A percentile compares a stretch with the other conserved stretches of the same genome.
phyloP scores from a whole-genome alignment of 2,888 invertebrate species.

The Drosophila cracens region DNA sequence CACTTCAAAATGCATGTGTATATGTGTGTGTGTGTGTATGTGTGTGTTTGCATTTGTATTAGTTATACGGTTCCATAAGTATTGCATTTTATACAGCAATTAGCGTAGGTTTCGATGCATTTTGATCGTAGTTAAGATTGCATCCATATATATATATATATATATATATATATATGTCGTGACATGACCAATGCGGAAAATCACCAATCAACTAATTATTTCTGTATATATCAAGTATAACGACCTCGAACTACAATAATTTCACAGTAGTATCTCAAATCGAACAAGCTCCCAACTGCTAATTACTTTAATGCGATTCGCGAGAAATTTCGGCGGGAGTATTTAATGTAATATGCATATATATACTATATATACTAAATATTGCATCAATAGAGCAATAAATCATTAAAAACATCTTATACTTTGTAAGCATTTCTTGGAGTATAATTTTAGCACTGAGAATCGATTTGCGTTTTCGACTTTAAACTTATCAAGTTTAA shows the following conservation, averaged over 20 bases:
- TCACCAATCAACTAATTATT: slow-evolving; percentile 36
- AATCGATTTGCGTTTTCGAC: not conserved
- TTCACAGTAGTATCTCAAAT: slow-evolving; percentile 1
- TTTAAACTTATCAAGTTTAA: not conserved
- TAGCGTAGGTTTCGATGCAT: slow-evolving; percentile 57
- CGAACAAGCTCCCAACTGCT: not conserved
- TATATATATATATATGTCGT: slow-evolving; percentile 25
- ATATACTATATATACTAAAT: not conserved
- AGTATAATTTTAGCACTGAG: not conserved
- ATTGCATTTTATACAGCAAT: slow-evolving; percentile 61
- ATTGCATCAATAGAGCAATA: no score
- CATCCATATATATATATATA: slow-evolving; percentile 25
- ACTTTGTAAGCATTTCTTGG: not conserved
- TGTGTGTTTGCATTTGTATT: slow-evolving; percentile 7
- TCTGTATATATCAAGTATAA: slow-evolving; percentile 35
- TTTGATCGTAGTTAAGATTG: slow-evolving; percentile 59
- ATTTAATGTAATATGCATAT: not conserved
- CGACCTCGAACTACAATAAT: slow-evolving; percentile 17
- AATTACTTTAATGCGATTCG: not conserved
- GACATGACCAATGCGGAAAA: slow-evolving; percentile 58
- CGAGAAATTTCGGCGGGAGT: not conserved
- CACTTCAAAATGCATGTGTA: slow-evolving; percentile 32
- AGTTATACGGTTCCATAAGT: slow-evolving; percentile 35
- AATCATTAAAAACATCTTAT: not conserved
- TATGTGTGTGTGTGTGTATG: not conserved